phyloP scores from a whole-genome alignment of 2,113 vertebrate genomes.

The Heterotilapia buettikoferi region DNA sequence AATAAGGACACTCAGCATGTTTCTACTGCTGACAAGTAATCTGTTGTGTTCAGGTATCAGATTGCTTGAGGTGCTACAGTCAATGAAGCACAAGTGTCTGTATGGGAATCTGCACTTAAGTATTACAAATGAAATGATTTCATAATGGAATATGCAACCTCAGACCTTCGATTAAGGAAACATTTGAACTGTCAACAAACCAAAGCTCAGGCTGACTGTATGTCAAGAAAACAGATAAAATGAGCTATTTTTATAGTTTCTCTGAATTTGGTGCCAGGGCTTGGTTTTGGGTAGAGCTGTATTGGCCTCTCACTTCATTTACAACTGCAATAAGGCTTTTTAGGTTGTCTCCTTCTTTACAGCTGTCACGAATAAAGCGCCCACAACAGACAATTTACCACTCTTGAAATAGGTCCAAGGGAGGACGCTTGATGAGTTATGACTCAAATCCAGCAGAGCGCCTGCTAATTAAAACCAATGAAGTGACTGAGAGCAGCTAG shows the following conservation, averaged over 20 bases:
- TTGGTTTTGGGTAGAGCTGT: not conserved
- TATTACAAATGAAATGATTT: not conserved
- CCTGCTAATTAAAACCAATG: constrained; percentile 33
- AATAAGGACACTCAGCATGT: not conserved
- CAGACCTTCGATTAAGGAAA: not conserved
- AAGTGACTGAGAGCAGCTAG: not conserved
- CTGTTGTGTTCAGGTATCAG: not conserved
- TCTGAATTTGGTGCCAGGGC: not conserved
- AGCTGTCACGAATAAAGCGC: constrained; percentile 43
- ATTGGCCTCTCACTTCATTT: not conserved
- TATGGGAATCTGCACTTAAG: not conserved
- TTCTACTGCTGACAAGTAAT: not conserved
- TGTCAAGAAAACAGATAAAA: not conserved
- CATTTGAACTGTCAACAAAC: not conserved
- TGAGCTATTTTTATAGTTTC: not conserved
- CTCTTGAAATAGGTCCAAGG: constrained; percentile 33
- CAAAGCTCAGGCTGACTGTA: not conserved
- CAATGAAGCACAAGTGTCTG: not conserved
- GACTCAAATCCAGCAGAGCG: constrained; percentile 22
- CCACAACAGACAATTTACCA: constrained; percentile 51
- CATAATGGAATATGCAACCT: not conserved
- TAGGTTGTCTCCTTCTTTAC: constrained; percentile 40
- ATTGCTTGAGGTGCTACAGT: not conserved
- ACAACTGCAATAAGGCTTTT: constrained; percentile 5
- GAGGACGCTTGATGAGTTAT: constrained; percentile 27